These are phyloP conservation scores for Mastomys coucha DNA, from an alignment of 2,113 vertebrate genomes.

Conservation along the genomic window DNA sequence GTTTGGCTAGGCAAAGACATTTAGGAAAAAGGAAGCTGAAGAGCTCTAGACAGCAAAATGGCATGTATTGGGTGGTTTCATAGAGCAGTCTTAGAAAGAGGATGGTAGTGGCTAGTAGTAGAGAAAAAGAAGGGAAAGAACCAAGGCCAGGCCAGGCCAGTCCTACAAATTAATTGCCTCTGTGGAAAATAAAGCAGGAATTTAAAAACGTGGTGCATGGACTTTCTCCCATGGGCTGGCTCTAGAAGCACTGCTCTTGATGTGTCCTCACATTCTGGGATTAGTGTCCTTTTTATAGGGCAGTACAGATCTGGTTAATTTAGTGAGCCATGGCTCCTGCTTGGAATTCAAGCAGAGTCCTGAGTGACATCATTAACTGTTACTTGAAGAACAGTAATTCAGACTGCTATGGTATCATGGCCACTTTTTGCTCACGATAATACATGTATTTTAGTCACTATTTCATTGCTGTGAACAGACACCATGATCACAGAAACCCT, in stretches of 20 bases:
- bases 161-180: background rate
- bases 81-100: background rate
- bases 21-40: background rate
- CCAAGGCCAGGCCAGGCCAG: background rate
- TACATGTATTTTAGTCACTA: background rate
- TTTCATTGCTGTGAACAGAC: background rate
- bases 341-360: constrained; percentile 4
- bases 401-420: background rate
- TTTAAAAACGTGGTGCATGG: background rate
- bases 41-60: background rate
- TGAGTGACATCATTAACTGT: background rate
- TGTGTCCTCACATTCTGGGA: background rate
- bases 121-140: background rate
- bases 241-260: background rate
- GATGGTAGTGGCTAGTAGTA: background rate
- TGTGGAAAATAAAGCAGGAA: background rate
- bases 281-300: background rate
- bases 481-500: background rate
- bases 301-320: background rate
- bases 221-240: background rate
- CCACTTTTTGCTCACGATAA: background rate
- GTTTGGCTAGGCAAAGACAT: background rate
- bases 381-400: constrained; percentile 14
- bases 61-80: background rate
- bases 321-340: background rate